Percentiles rank a stretch among this genome's conserved stretches.
Conservation (phyloP, 2,888 invertebrate species). For the Drosophila phalerata region DNA sequence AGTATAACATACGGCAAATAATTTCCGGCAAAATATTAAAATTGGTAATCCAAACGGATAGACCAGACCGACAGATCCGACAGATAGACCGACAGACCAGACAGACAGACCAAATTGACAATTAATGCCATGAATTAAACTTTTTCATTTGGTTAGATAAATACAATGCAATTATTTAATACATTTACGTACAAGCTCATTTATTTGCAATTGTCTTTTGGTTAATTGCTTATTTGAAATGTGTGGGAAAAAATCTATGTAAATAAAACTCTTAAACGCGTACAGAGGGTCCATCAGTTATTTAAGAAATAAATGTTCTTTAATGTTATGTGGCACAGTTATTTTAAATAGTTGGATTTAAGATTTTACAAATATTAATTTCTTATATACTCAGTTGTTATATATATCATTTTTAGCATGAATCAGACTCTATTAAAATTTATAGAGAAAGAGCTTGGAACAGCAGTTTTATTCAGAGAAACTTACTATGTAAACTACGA, state of each 20-base stretch:
- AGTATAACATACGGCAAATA: slow-evolving; percentile 52
- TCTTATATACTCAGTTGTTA: too few species aligned
- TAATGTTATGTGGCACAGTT: neutral
- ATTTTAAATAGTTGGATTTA: too few species aligned
- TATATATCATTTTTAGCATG: too few species aligned
- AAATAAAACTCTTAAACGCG: neutral
- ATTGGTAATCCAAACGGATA: slow-evolving; percentile 39
- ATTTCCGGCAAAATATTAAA: slow-evolving; percentile 51
- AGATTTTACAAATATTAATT: too few species aligned
- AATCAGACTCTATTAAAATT: too few species aligned
- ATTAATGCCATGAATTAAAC: slow-evolving; percentile 44
- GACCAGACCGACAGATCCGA: neutral
- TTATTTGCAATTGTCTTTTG: slow-evolving; percentile 40
- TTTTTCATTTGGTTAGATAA: slow-evolving; percentile 29
- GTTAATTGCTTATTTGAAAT: slow-evolving; percentile 39
- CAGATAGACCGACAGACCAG: neutral
- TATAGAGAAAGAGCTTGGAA: too few species aligned
- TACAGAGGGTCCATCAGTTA: neutral
- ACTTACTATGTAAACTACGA: too few species aligned
- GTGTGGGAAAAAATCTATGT: slow-evolving; percentile 22
- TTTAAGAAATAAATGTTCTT: neutral
- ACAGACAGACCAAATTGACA: slow-evolving; percentile 14
- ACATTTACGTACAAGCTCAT: slow-evolving; percentile 36
- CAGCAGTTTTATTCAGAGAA: too few species aligned
- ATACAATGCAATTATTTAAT: slow-evolving; percentile 46